These are phyloP conservation scores for Psococerastis gibbosa DNA, from an alignment of 2,888 invertebrate genomes.

Conservation along the genomic window DNA sequence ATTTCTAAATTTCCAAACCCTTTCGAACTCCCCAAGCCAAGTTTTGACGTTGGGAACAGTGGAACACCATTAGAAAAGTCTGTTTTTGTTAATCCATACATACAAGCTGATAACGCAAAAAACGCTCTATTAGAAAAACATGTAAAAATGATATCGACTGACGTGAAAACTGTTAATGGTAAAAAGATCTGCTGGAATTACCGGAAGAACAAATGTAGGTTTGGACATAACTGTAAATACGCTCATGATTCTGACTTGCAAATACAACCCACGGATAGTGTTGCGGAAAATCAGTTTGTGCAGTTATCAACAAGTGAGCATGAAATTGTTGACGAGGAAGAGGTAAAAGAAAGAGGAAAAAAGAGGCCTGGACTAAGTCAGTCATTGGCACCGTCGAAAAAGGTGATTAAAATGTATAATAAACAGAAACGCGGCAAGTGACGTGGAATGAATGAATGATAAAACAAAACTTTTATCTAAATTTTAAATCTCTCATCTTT, in stretches of 20 bases:
- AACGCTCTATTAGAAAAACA: constrained; percentile 75
- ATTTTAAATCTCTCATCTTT: too few species aligned
- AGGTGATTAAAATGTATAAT: constrained; percentile 61
- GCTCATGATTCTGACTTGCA: constrained; percentile 78
- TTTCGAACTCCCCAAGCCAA: constrained; percentile 32
- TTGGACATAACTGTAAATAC: constrained; percentile 81
- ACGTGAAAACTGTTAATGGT: constrained; percentile 63
- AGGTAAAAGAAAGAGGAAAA: constrained; percentile 32
- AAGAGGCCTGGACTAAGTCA: constrained; percentile 63
- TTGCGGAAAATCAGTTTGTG: neutral
- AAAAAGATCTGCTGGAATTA: constrained; percentile 88
- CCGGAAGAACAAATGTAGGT: constrained; percentile 71
- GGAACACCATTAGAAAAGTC: constrained; percentile 37
- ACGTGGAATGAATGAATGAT: too few species aligned
- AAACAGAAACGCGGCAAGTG: constrained; percentile 31
- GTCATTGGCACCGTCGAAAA: constrained; percentile 61
- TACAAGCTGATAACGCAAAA: constrained; percentile 68
- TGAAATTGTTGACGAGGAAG: constrained; percentile 25
- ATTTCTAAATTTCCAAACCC: neutral
- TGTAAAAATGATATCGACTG: constrained; percentile 69
- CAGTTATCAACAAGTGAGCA: neutral
- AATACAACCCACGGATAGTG: constrained; percentile 19
- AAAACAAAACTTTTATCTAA: too few species aligned
- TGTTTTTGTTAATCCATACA: constrained; percentile 75
- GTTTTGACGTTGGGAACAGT: constrained; percentile 37